Percentiles rank a stretch among this genome's conserved stretches.
phyloP scores from a whole-genome alignment of 2,113 vertebrate species.

The Pygoscelis antarcticus region DNA sequence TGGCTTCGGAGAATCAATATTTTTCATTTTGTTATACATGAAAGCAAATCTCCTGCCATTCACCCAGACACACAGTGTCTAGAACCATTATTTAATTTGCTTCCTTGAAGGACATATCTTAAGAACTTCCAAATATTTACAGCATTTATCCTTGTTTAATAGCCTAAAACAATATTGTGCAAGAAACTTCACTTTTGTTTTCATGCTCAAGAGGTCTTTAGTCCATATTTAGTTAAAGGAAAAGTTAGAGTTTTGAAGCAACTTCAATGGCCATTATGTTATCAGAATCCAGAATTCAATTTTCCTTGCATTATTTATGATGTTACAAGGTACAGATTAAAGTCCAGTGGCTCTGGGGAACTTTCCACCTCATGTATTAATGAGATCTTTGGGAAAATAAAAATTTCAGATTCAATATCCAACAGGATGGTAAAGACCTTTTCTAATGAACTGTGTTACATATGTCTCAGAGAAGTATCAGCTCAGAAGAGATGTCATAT shows the following conservation, averaged over 20 bases:
- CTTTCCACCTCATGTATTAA: not conserved
- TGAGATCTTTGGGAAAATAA: not conserved
- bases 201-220: not conserved
- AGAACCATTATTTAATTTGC: not conserved
- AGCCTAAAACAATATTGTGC: not conserved
- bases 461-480: not conserved
- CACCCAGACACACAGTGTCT: not conserved
- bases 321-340: not conserved
- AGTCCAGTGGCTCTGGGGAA: not conserved
- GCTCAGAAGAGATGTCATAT: not conserved
- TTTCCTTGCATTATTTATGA: not conserved
- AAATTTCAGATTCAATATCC: not conserved
- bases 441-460: not conserved
- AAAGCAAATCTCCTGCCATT: constrained; percentile 7
- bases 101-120: not conserved
- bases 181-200: not conserved
- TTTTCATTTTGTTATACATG: constrained; percentile 48
- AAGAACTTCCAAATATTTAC: constrained; percentile 7
- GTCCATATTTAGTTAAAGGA: not conserved
- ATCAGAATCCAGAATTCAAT: not conserved
- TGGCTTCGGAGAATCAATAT: constrained; percentile 49
- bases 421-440: not conserved
- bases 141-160: not conserved
- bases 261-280: not conserved
- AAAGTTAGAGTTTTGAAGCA: not conserved